Conservation (phyloP, 2,888 invertebrate genomes). For the Ochropacha duplaris region DNA sequence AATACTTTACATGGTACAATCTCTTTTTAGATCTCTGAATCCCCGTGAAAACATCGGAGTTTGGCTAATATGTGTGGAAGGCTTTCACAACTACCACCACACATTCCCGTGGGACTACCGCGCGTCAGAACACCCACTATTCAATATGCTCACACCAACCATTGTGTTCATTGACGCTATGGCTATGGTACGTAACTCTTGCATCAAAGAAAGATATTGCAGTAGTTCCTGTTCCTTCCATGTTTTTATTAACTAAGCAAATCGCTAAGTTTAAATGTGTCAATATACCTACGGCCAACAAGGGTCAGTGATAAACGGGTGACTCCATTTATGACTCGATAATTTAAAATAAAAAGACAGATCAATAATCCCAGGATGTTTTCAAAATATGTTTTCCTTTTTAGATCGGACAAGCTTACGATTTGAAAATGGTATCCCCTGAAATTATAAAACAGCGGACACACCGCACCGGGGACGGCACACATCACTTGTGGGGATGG, state of each 20-base stretch:
- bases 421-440: conserved; percentile 86
- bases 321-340: no score
- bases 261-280: no score
- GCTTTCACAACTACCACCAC: conserved; percentile 95
- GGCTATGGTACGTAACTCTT: conserved; percentile 81
- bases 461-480: conserved; percentile 85
- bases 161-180: conserved; percentile 87
- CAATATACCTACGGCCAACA: no score
- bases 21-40: conserved; percentile 79
- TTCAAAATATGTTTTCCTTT: conserved; percentile 14
- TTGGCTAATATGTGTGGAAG: conserved; percentile 87
- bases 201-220: no score
- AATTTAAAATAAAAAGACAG: no score
- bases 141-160: conserved; percentile 86
- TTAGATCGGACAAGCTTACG: conserved; percentile 89
- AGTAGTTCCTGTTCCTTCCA: no score
- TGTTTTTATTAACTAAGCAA: no score
- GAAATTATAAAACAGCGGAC: conserved; percentile 85
- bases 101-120: conserved; percentile 90
- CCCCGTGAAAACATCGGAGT: conserved; percentile 88
- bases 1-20: no score
- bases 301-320: no score
- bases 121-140: conserved; percentile 86
- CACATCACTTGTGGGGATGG: conserved; percentile 88
- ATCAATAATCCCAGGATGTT: no score